Conservation (phyloP, 2,113 vertebrate genomes). For the Antechinus stuartii region DNA sequence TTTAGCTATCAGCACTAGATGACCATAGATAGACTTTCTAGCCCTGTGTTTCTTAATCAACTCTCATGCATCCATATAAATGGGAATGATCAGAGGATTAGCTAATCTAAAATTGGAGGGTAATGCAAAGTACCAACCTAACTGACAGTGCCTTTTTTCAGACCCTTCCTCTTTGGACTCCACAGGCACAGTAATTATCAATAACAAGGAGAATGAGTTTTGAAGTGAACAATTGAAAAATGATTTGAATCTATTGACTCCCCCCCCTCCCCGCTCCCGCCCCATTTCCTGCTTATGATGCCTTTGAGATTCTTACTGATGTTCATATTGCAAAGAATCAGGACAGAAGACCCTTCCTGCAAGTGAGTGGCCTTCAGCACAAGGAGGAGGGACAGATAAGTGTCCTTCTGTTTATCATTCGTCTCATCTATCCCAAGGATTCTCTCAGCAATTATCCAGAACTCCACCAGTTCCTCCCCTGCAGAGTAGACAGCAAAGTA, state of each 20-base stretch:
- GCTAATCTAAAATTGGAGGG: not conserved
- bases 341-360: constrained; percentile 78
- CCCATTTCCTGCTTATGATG: not conserved
- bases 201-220: not conserved
- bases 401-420: constrained; percentile 68
- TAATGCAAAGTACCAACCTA: not conserved
- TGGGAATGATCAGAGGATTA: not conserved
- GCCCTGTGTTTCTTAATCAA: constrained; percentile 2
- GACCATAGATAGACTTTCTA: constrained; percentile 19
- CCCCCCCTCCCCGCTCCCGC: too few species aligned
- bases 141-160: not conserved
- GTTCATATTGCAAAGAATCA: constrained; percentile 77
- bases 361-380: constrained; percentile 84
- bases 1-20: not conserved
- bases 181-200: not conserved
- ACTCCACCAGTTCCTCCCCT: constrained; percentile 85
- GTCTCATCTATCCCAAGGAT: constrained; percentile 81
- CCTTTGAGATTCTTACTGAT: constrained; percentile 75
- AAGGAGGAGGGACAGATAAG: constrained; percentile 81
- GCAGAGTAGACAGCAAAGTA: constrained; percentile 11
- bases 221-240: not conserved
- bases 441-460: constrained; percentile 85
- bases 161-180: not conserved
- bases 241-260: not conserved
- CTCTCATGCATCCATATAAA: not conserved